These are phyloP conservation scores for Centropristis striata DNA, from an alignment of 2,113 vertebrate species.

Conservation along the genomic window DNA sequence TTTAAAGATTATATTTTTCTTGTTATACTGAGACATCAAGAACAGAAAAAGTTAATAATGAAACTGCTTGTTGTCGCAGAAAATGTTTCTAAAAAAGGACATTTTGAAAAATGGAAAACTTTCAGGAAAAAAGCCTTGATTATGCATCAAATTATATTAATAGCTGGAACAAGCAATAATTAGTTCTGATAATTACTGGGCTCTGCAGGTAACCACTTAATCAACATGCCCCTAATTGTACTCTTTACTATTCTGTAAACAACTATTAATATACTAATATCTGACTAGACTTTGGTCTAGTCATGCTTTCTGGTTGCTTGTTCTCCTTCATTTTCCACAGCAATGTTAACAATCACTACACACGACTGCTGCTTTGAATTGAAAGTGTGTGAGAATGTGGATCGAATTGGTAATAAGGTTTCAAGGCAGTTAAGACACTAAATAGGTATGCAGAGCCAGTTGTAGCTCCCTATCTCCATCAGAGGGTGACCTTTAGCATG, in stretches of 20 bases:
- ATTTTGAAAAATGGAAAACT: background rate
- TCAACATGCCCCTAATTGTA: slow-evolving; percentile 21
- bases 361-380: slow-evolving; percentile 26
- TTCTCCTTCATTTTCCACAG: background rate
- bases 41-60: slow-evolving; percentile 20
- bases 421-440: slow-evolving; percentile 45
- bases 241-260: slow-evolving; percentile 22
- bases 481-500: slow-evolving; percentile 74
- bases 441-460: slow-evolving; percentile 61
- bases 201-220: slow-evolving; percentile 28
- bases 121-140: background rate
- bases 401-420: slow-evolving; percentile 54
- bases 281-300: background rate
- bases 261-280: background rate
- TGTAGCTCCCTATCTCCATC: slow-evolving; percentile 60
- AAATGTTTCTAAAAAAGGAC: background rate
- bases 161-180: slow-evolving; percentile 14
- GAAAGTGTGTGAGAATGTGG: slow-evolving; percentile 6
- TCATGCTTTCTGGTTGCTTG: slow-evolving; percentile 1
- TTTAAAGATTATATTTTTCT: slow-evolving; percentile 15
- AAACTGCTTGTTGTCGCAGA: background rate
- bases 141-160: slow-evolving; percentile 24
- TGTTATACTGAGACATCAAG: slow-evolving; percentile 12
- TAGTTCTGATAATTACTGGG: slow-evolving; percentile 16
- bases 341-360: slow-evolving; percentile 9